Conservation (phyloP, 2,797 vertebrate species). For the Xenentodon cancila region DNA sequence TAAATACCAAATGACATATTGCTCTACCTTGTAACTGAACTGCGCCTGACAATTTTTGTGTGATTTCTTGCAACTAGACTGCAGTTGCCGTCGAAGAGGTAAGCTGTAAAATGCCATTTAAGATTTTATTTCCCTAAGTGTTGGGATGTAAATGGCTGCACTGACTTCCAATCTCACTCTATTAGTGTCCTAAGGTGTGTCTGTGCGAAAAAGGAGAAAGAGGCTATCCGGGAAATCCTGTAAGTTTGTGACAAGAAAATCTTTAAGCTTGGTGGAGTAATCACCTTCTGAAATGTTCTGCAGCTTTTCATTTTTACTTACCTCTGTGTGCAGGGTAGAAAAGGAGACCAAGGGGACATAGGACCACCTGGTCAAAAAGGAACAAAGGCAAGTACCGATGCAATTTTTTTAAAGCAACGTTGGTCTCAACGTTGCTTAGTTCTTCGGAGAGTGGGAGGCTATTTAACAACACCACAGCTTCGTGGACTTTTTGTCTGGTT, state of each 20-base stretch:
- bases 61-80: slow-evolving; percentile 62
- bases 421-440: no score
- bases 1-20: no score
- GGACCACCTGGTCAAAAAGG: slow-evolving; percentile 73
- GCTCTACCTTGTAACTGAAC: background rate
- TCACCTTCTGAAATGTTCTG: background rate
- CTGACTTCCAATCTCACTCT: slow-evolving; percentile 7
- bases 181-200: slow-evolving; percentile 85
- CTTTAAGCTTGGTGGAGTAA: background rate
- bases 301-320: background rate
- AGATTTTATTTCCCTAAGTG: background rate
- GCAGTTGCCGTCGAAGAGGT: slow-evolving; percentile 70
- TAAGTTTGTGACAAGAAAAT: slow-evolving; percentile 75
- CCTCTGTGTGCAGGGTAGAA: slow-evolving; percentile 72
- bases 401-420: background rate
- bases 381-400: slow-evolving; percentile 48
- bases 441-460: no score
- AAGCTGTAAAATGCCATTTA: slow-evolving; percentile 33
- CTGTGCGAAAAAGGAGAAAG: slow-evolving; percentile 85
- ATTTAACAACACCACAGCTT: no score
- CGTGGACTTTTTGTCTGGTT: no score
- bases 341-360: slow-evolving; percentile 76
- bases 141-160: background rate
- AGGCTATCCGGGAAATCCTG: slow-evolving; percentile 82
- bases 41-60: slow-evolving; percentile 8